Conservation (phyloP, 2,113 vertebrate genomes). For the Promerops cafer region DNA sequence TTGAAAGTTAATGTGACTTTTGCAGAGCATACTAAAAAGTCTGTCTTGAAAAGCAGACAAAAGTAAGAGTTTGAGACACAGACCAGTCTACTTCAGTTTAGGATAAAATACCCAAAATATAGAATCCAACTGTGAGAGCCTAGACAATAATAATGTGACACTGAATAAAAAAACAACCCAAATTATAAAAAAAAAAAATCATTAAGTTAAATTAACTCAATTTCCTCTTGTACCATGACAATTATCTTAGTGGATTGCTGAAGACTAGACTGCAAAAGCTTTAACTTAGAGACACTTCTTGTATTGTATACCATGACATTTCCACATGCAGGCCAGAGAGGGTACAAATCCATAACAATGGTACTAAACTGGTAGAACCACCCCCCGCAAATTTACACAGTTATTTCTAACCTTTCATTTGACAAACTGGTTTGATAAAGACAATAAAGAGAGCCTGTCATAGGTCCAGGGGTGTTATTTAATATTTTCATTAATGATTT, state of each 20-base stretch:
- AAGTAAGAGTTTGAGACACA: neutral
- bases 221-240: neutral
- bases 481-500: neutral
- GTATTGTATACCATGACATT: neutral
- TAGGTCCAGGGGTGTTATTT: neutral
- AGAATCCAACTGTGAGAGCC: neutral
- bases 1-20: neutral
- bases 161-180: neutral
- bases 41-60: neutral
- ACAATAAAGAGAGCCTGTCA: neutral
- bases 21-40: neutral
- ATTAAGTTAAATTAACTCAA: neutral
- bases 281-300: neutral
- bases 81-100: neutral
- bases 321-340: neutral
- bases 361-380: neutral
- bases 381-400: rapidly evolving
- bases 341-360: neutral
- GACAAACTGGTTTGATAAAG: neutral
- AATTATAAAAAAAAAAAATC: neutral
- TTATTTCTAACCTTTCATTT: neutral
- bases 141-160: neutral
- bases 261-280: neutral
- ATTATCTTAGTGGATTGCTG: neutral
- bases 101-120: neutral